Conservation (phyloP, 2,888 invertebrate genomes). For the Rhaphigaster nebulosa region DNA sequence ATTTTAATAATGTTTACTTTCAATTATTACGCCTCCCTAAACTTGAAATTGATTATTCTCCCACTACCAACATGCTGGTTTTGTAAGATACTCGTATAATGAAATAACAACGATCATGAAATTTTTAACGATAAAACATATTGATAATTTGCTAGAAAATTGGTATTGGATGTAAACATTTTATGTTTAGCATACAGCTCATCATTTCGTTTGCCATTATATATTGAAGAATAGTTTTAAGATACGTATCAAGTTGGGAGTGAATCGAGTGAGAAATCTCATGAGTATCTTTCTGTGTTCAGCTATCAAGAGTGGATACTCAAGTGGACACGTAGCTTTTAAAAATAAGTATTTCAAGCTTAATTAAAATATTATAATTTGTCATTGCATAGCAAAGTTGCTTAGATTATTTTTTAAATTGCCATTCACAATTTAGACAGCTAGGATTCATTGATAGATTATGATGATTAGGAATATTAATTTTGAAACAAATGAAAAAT, state of each 20-base stretch:
- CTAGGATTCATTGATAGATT: neutral
- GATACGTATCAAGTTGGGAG: too few relatives aligned
- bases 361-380: neutral
- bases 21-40: neutral
- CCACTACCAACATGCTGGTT: neutral
- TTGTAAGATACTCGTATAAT: neutral
- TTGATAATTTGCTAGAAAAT: neutral
- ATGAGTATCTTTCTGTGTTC: too few relatives aligned
- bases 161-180: neutral
- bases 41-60: neutral
- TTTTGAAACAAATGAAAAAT: neutral
- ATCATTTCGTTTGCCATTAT: neutral
- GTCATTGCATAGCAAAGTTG: too few relatives aligned
- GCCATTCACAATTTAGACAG: neutral
- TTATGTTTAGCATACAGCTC: neutral
- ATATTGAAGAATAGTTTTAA: too few relatives aligned
- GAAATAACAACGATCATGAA: neutral
- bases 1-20: neutral
- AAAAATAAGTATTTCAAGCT: neutral
- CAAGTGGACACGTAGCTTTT: too few relatives aligned
- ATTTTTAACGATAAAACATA: neutral
- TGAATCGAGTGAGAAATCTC: too few relatives aligned
- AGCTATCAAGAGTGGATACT: too few relatives aligned
- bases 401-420: too few relatives aligned
- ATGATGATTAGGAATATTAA: conserved; percentile 11